Conservation (phyloP, 2,797 vertebrate species). For the Dendrocincla fuliginosa region DNA sequence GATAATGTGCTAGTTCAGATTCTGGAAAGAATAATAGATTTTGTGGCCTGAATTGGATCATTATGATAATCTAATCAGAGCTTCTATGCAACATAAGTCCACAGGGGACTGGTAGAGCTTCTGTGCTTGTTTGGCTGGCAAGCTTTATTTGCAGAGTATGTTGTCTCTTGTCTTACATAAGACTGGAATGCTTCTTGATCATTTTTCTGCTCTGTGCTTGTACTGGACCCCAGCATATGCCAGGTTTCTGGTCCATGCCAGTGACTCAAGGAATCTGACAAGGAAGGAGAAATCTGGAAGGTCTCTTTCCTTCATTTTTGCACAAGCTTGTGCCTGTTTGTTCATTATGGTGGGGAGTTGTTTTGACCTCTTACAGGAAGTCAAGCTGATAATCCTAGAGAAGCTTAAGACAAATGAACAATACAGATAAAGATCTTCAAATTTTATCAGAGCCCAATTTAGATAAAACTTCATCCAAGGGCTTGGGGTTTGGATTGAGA, state of each 20-base stretch:
- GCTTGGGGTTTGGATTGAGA: not conserved
- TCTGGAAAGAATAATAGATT: not conserved
- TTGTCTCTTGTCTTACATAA: not conserved
- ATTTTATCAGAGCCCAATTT: not conserved
- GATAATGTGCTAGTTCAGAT: constrained; percentile 7
- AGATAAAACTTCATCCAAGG: not conserved
- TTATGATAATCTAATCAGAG: constrained; percentile 4
- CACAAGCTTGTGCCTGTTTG: not conserved
- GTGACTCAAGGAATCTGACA: not conserved
- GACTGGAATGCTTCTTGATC: not conserved
- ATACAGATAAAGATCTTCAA: not conserved
- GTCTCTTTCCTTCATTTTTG: not conserved
- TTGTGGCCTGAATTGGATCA: not conserved
- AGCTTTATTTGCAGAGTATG: not conserved
- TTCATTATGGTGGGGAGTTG: not conserved
- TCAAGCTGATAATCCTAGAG: not conserved
- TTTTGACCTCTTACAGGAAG: not conserved
- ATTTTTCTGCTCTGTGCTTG: not conserved
- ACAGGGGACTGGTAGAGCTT: not conserved
- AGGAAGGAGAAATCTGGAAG: not conserved
- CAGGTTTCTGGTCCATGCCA: not conserved
- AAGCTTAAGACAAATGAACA: not conserved
- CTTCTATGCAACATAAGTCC: not conserved
- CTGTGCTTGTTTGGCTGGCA: not conserved
- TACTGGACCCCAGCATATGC: not conserved